These are phyloP conservation scores for Cladorhizidae sp. DNA, from an alignment of 37 sponge, comb jelly and placozoan genomes.

Conservation along the genomic window DNA sequence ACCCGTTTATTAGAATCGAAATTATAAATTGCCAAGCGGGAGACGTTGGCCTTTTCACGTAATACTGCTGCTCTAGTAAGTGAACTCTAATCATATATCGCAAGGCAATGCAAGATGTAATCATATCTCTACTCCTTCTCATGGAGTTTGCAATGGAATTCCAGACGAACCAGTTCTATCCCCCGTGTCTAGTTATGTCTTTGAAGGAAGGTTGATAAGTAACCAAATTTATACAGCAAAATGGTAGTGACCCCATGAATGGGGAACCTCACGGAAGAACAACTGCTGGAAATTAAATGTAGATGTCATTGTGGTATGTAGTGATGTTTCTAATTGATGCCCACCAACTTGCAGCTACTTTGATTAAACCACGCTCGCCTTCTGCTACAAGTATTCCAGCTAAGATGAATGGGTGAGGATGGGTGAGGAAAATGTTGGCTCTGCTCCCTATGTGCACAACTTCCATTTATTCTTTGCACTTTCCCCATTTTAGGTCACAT, in stretches of 20 bases:
- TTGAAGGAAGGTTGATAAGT: conserved; percentile 91
- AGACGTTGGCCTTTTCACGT: too few relatives aligned
- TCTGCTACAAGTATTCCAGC: conserved; percentile 99
- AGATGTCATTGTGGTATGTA: background rate
- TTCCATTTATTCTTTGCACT: too few relatives aligned
- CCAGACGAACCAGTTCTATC: conserved; percentile 98
- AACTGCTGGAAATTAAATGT: conserved; percentile 91
- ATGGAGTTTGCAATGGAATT: conserved; percentile 86
- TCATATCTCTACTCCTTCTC: background rate
- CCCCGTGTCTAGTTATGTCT: conserved; percentile 86
- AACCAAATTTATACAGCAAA: conserved; percentile 90
- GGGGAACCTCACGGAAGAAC: conserved; percentile 90
- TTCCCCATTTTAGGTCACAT: background rate
- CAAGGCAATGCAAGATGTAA: too few relatives aligned
- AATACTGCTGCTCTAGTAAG: conserved; percentile 95
- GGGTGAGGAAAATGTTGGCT: conserved; percentile 96
- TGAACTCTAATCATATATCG: too few relatives aligned
- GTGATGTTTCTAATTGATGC: conserved; percentile 10
- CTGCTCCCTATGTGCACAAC: background rate
- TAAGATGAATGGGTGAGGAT: conserved; percentile 95
- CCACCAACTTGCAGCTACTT: conserved; percentile 43
- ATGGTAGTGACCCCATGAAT: conserved; percentile 92
- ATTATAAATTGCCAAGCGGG: too few relatives aligned
- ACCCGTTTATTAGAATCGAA: too few relatives aligned
- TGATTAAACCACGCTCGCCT: conserved; percentile 93